Base-by-base conservation (phyloP, 92 coral and sea anemone genomes). In the Paragorgia papillata region DNA sequence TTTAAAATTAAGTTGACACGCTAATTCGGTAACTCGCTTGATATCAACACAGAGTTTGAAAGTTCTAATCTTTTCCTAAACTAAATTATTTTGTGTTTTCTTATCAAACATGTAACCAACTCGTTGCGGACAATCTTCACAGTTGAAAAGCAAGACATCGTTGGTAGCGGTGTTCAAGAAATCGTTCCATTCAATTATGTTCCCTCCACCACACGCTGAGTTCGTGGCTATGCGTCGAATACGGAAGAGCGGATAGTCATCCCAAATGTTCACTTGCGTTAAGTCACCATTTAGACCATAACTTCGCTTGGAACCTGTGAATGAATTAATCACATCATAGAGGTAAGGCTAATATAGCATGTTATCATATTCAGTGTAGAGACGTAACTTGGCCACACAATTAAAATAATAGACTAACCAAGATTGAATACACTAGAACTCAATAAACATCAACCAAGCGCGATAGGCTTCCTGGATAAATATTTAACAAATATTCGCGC, bases 151-250 rank as follows among this genome's bases (percentile, higher is more conserved):
- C 7, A 12, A 12, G 21, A 68, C 75, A 29, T 68, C 40, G 10
- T 40, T 68, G 1, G 33, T 9, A 13, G 58, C 0, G 13, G 50
- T 44, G 12, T 54, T 48, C 5, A 14, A 27, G 19, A 68, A 44
- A 21, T 68, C 43, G 10, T 44, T 68, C 75, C 75, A 68, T 18
- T 68, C 22, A 9, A 68, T 39, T 2, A 68, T 35, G 48, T 68
- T 68, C 7, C 75, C 75, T 1, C 75, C 75, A 25, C 75, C 75
- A 48, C 75, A 68, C 0, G 75, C 75, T 27, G 75, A 49, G 75
- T 68, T 68, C 13, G 75, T 68, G 4, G 75, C 49, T 44, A 68
- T 68, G 4, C 75, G 75, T 22, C 21, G 20, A 19, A 68, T 68
- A 15, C 75, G 75, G 44, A 68, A 68, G 33, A 27, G 26, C 0